Evolutionary conservation across 1,140 invertebrate species (phyloP), one percentile per base, ranked within the genome.

Genomic region (Drosophila saltans): DNA sequence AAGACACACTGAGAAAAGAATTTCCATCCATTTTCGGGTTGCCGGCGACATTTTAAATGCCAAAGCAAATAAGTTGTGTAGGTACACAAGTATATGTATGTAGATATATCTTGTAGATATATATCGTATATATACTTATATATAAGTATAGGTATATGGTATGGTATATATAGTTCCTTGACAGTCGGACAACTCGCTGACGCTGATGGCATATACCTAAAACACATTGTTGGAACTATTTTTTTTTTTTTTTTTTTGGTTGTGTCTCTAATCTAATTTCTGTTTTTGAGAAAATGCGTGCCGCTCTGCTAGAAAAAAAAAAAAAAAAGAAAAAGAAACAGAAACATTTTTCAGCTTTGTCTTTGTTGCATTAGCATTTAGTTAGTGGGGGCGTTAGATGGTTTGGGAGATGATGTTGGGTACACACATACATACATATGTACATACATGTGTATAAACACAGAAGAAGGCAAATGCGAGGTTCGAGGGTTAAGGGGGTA

Each of bases 371-470:
- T 58, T 58, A 58, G 56, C 56, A 36, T 58, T 58, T 52, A 52
- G 45, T 52, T 52, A 52, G 45, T 52, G 45, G 28, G 56, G 56
- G 56, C 45, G 30, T 16, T 36, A 36, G n/a, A 58, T 33, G 56
- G 16, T 16, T 36, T 58, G 30, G 56, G 11, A 24, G 57, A 24
- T 39, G 57, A 24, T 39, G 57, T 26, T 52, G 33, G 7, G 6
- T 8, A 48, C 26, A 26, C 52, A 16, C 28, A 11, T 75, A 71
- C 33, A 58, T 45, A 57, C 65, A 69, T 68, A 59, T 58, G 56
- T 75, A 71, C 33, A 58, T 45, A 57, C 65, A 69, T 68, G 52
- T 58, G 56, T 36, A 40, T 67, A 48, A 4, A 26, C 11, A n/a
- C 11, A 3, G n/a, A 9, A 11, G 1, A 9, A 21, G n/a, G 3